phyloP scores from a whole-genome alignment of 2,113 vertebrate genomes.

The Phrynosoma platyrhinos region DNA sequence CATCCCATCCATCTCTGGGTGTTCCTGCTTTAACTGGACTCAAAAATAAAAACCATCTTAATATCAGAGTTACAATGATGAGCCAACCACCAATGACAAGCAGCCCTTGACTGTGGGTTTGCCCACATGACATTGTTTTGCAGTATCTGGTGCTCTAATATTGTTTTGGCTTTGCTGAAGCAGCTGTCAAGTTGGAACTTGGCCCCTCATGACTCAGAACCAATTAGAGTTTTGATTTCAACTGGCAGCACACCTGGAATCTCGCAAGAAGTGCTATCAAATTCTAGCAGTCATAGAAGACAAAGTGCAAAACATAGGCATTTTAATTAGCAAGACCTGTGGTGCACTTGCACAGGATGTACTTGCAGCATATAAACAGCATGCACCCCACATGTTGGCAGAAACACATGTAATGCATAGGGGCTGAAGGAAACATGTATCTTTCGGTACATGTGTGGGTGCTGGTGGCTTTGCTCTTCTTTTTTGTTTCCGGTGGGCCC shows the following conservation, averaged over 20 bases:
- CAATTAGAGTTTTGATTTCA: conserved; percentile 7
- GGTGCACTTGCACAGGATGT: not conserved
- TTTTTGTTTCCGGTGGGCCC: no score
- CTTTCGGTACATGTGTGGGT: no score
- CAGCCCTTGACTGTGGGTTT: not conserved
- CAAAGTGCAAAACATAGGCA: not conserved
- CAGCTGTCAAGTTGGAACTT: conserved; percentile 1
- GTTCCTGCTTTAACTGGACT: not conserved
- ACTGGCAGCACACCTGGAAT: not conserved
- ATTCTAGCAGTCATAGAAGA: not conserved
- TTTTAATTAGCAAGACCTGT: not conserved
- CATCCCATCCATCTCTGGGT: no score
- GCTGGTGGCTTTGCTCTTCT: no score
- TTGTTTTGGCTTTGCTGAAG: not conserved
- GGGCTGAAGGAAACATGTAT: not conserved
- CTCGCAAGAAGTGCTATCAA: not conserved
- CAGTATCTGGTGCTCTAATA: not conserved
- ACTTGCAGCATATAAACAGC: not conserved
- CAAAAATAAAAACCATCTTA: not conserved
- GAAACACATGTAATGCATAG: not conserved
- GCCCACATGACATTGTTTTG: not conserved
- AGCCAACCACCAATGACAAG: not conserved
- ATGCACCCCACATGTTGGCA: not conserved
- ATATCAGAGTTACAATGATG: not conserved
- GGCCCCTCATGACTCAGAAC: conserved; percentile 1